Evolutionary conservation across 2,888 invertebrate genomes (phyloP).

Genomic region (Autographa pulchrina): DNA sequence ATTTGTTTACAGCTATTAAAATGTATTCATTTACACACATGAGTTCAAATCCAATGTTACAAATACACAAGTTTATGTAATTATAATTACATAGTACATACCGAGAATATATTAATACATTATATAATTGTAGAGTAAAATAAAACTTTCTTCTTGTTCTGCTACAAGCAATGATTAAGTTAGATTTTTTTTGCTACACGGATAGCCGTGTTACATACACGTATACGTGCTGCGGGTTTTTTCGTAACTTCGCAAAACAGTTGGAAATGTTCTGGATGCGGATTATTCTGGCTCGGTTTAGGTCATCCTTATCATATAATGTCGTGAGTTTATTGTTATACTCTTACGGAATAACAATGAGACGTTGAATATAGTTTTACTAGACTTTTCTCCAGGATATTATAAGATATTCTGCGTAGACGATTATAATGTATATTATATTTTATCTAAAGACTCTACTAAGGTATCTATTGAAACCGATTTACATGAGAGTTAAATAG

Average conservation of each 20-base stretch:
- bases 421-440: background rate
- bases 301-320: conserved; percentile 16
- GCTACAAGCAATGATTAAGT: too few relatives aligned
- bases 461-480: too few relatives aligned
- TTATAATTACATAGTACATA: too few relatives aligned
- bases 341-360: conserved; percentile 46
- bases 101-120: too few relatives aligned
- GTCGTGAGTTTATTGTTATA: conserved; percentile 23
- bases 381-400: background rate
- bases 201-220: too few relatives aligned
- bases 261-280: conserved; percentile 3
- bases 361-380: conserved; percentile 14
- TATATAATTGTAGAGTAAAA: too few relatives aligned
- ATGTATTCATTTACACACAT: background rate
- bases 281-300: conserved; percentile 30
- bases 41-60: too few relatives aligned
- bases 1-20: background rate
- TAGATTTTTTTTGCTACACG: too few relatives aligned
- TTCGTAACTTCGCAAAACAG: background rate
- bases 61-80: too few relatives aligned
- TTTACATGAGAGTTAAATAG: background rate
- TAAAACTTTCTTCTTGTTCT: too few relatives aligned
- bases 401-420: background rate
- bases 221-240: background rate
- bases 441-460: background rate